These are phyloP conservation scores for Ooceraea biroi DNA, from an alignment of 1,140 invertebrate species.

Conservation along the genomic window DNA sequence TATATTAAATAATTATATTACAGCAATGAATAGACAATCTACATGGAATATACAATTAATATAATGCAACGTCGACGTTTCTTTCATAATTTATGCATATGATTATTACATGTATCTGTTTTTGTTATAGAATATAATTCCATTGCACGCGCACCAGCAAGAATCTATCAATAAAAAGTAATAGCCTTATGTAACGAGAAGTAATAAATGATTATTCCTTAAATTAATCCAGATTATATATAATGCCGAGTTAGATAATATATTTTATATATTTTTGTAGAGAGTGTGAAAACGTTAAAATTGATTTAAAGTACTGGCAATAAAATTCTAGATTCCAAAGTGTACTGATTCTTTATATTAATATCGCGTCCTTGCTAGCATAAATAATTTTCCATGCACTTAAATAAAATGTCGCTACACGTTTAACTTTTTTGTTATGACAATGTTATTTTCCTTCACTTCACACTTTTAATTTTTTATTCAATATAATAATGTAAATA, in stretches of 20 bases:
- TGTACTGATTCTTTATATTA: constrained; percentile 63
- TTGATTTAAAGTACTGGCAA: constrained; percentile 9
- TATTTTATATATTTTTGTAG: constrained; percentile 14
- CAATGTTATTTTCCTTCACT: neutral
- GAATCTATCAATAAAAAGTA: neutral
- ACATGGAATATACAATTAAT: constrained; percentile 24
- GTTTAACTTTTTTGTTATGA: neutral
- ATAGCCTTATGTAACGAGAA: neutral
- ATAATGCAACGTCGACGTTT: neutral
- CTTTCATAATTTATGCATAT: neutral
- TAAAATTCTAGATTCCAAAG: constrained; percentile 57
- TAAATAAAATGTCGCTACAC: neutral
- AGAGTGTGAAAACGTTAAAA: neutral
- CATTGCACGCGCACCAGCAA: neutral
- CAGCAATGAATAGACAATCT: constrained; percentile 50
- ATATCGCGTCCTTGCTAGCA: constrained; percentile 72
- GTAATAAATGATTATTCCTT: neutral
- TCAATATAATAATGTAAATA: constrained; percentile 7
- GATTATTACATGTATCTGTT: neutral
- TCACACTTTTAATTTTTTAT: neutral
- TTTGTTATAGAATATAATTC: constrained; percentile 1
- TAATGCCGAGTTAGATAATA: neutral
- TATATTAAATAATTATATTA: constrained; percentile 1
- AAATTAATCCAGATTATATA: neutral
- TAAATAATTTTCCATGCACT: constrained; percentile 6